Percentiles rank a stretch among this genome's conserved stretches.
Conservation (phyloP, 2,888 invertebrate species). For the Entomobrya proxima region DNA sequence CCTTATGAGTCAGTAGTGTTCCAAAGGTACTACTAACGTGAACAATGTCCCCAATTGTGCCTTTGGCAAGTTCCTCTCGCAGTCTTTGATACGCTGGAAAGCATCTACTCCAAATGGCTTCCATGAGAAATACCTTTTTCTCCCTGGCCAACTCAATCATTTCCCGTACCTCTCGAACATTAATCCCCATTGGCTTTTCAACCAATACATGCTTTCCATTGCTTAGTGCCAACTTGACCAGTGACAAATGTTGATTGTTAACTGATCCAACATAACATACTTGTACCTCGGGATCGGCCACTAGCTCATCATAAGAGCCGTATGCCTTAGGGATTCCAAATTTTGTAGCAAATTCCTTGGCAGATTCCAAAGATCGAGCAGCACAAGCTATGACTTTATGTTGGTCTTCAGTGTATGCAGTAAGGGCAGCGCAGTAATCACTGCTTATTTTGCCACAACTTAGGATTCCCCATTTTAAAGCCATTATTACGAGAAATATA, state of each 20-base stretch:
- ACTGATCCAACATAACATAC: constrained; percentile 88
- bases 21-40: constrained; percentile 81
- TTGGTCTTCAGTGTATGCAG: constrained; percentile 81
- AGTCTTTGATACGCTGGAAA: constrained; percentile 87
- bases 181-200: constrained; percentile 93
- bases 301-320: constrained; percentile 86
- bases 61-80: constrained; percentile 82
- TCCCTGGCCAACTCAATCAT: constrained; percentile 80
- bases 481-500: constrained; percentile 34
- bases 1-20: constrained; percentile 66
- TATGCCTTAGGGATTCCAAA: constrained; percentile 82
- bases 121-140: constrained; percentile 78
- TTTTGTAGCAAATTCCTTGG: constrained; percentile 21
- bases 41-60: constrained; percentile 84
- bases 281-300: constrained; percentile 84
- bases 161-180: constrained; percentile 84
- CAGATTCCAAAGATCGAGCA: constrained; percentile 81
- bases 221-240: constrained; percentile 86
- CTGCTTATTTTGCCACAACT: constrained; percentile 90
- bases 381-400: constrained; percentile 87
- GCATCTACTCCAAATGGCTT: constrained; percentile 90
- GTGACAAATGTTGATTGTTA: constrained; percentile 85
- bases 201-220: constrained; percentile 91
- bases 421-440: constrained; percentile 88
- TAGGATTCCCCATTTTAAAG: constrained; percentile 86